Conservation (phyloP, 1,140 invertebrate genomes). For the Pissodes strobi region DNA sequence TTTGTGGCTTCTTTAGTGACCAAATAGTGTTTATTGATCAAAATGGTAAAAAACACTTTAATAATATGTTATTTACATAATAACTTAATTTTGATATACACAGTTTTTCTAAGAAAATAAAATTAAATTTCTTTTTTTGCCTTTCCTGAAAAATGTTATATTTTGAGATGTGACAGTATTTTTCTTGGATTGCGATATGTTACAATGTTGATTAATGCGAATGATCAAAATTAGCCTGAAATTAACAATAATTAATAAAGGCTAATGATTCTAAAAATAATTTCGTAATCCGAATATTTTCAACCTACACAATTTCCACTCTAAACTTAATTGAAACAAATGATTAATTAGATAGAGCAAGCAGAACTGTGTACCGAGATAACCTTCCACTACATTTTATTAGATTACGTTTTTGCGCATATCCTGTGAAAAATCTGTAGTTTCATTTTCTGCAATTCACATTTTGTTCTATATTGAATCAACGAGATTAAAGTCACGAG, state of each 20-base stretch:
- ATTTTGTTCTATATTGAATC: background rate
- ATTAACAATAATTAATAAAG: constrained; percentile 10
- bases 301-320: constrained; percentile 13
- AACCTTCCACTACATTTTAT: constrained; percentile 17
- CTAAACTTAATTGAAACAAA: constrained; percentile 18
- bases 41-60: too few species aligned
- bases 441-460: constrained; percentile 12
- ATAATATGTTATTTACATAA: too few species aligned
- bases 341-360: constrained; percentile 18
- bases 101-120: too few species aligned
- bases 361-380: constrained; percentile 19
- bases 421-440: constrained; percentile 11
- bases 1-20: too few species aligned
- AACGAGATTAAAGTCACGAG: background rate
- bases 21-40: too few species aligned
- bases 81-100: too few species aligned
- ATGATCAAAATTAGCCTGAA: too few species aligned
- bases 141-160: too few species aligned
- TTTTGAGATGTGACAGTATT: too few species aligned
- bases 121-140: too few species aligned
- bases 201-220: too few species aligned
- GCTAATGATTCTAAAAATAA: constrained; percentile 15
- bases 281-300: constrained; percentile 12
- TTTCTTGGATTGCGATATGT: too few species aligned
- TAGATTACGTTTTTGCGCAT: constrained; percentile 18